Percentiles rank a stretch among this genome's conserved stretches.
phyloP scores from a whole-genome alignment of 2,113 vertebrate species.

The Oreochromis tanganicae region DNA sequence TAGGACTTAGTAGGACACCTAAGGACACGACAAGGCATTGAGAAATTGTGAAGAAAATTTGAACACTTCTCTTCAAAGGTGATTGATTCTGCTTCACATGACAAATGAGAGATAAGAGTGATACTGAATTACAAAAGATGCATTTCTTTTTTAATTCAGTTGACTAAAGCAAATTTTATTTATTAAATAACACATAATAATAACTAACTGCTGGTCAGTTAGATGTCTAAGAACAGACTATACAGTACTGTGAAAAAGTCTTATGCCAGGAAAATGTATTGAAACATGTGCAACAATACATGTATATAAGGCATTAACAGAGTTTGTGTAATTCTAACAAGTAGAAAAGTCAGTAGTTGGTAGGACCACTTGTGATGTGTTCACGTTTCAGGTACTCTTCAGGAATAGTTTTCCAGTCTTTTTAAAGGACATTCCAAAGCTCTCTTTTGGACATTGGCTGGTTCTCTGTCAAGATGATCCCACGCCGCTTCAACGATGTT shows the following conservation, averaged over 20 bases:
- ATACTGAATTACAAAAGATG: background rate
- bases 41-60: background rate
- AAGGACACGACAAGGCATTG: background rate
- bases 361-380: background rate
- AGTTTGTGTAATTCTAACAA: background rate
- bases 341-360: background rate
- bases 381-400: background rate
- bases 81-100: background rate
- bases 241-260: background rate
- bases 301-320: background rate
- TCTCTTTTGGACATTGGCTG: background rate
- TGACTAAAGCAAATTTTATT: background rate
- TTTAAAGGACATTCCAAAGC: background rate
- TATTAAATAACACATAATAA: background rate
- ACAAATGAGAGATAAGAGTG: background rate
- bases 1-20: background rate
- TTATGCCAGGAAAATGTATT: background rate
- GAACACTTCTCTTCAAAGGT: background rate
- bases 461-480: background rate
- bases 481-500: background rate
- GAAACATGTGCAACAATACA: background rate
- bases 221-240: background rate
- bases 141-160: background rate
- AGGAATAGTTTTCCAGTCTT: background rate
- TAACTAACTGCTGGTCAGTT: background rate